A percentile compares a stretch with the other conserved stretches of the same genome.
Evolutionary conservation across 1,140 invertebrate species (phyloP).

Genomic region (Drosophila pallidifrons): DNA sequence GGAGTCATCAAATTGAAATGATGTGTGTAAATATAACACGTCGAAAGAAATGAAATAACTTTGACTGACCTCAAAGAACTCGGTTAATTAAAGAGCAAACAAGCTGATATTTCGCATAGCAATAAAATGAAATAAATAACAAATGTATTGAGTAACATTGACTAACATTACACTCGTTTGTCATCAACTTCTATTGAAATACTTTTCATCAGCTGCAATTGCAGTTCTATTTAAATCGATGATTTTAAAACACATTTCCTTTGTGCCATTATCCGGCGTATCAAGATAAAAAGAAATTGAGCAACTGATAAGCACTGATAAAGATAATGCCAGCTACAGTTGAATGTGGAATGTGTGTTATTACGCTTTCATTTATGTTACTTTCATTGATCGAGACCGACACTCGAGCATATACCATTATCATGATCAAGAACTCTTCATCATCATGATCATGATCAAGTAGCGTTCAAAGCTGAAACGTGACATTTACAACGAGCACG

Average conservation of each 20-base stretch:
- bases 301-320: conserved; percentile 1
- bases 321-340: conserved; percentile 8
- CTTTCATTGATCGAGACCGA: conserved; percentile 36
- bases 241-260: not conserved
- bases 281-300: not conserved
- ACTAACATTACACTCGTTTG: not conserved
- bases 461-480: conserved; percentile 58
- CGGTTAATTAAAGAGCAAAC: no score
- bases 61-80: no score
- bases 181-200: not conserved
- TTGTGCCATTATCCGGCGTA: not conserved
- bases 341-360: not conserved
- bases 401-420: conserved; percentile 26
- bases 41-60: no score
- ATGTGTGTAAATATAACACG: no score
- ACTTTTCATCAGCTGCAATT: not conserved
- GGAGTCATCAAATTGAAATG: no score
- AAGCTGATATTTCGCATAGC: no score
- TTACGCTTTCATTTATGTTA: conserved; percentile 12
- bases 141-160: no score
- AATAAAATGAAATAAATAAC: no score
- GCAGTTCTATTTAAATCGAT: conserved; percentile 7
- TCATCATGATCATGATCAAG: conserved; percentile 47
- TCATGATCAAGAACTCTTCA: conserved; percentile 21
- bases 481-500: conserved; percentile 71